Base-by-base conservation (phyloP, 2,888 invertebrate genomes). In the Scaptomyza polygonia region DNA sequence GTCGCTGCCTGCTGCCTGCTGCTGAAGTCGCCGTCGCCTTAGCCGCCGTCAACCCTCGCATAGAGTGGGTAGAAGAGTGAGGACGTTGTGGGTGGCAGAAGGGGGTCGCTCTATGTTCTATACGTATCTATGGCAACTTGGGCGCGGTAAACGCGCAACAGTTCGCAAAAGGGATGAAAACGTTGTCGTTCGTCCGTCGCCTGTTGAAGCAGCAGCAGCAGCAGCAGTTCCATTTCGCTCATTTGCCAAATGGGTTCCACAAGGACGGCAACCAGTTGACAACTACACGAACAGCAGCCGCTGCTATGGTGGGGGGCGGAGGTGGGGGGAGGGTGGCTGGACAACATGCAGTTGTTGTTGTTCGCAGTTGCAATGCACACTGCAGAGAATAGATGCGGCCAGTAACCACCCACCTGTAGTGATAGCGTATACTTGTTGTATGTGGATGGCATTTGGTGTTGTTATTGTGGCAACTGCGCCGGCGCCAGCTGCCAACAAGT, bases 71-170 rank as follows among this genome's bases (percentile, higher is more conserved):
- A 11, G 18, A 32, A 42, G 49, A 12, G 52, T 2, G 30, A 42
- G 42, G 36, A 25, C 25, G 4, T 25, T 25, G 14, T 9, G 12
- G 11, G 6, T 18, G 27, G n/a, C 3, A 36, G 45, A 25, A 3
- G 7, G 36, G 14, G 18, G 40, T 25, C 27, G 45, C 52, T 43
- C 18, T 9, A 21, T 27, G 25, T 25, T 14, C 49, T 32, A 36
- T 49, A 54, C 66, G 84, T 87, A 80, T 77, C 88, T 88, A 86
- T 88, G 80, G 87, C 63, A 80, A 88, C 88, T 84, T 82, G 87
- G 88, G 88, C 80, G 88, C 88, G 88, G 87, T 82, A 79, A 54
- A 59, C 65, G 75, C 58, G 75, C 76, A 76, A 81, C 85, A 81
- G 82, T 81, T 72, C 68, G 51, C 67, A 67, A 79, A 86, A 82